phyloP scores from a whole-genome alignment of 2,888 invertebrate species.

The Marasmarcha lunaedactyla region DNA sequence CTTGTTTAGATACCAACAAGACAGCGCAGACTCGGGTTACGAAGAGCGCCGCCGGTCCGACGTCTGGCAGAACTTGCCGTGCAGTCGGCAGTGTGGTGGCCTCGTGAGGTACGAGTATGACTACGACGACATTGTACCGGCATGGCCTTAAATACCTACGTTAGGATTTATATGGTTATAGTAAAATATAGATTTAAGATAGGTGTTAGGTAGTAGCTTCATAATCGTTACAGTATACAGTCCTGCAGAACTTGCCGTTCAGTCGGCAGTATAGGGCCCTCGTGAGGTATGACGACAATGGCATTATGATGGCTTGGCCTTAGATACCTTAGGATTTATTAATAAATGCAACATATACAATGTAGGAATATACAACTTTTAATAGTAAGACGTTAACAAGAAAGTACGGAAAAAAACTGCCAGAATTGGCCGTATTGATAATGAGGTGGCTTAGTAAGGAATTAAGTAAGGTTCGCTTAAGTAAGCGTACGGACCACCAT shows the following conservation, averaged over 20 bases:
- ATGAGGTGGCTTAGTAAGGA: no score
- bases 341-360: no score
- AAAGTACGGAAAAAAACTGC: no score
- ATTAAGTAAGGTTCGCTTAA: no score
- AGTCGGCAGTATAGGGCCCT: conserved; percentile 53
- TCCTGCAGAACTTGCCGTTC: conserved; percentile 46
- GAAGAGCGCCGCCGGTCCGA: conserved; percentile 33
- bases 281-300: conserved; percentile 44
- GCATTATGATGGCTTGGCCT: conserved; percentile 39
- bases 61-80: conserved; percentile 44
- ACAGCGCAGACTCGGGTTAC: conserved; percentile 22
- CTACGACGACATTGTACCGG: conserved; percentile 25
- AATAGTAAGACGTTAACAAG: no score
- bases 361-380: no score
- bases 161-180: no score
- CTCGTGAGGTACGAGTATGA: conserved; percentile 55
- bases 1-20: conserved; percentile 32
- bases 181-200: no score
- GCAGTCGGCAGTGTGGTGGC: conserved; percentile 52
- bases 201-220: no score
- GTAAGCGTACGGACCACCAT: no score
- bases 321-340: conserved; percentile 20
- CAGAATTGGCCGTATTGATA: no score
- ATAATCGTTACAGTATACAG: no score
- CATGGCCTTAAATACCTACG: conserved; percentile 39